A percentile compares a stretch with the other conserved stretches of the same genome.
Evolutionary conservation across 1,140 invertebrate genomes (phyloP).

Genomic region (Drosophila sturtevanti): DNA sequence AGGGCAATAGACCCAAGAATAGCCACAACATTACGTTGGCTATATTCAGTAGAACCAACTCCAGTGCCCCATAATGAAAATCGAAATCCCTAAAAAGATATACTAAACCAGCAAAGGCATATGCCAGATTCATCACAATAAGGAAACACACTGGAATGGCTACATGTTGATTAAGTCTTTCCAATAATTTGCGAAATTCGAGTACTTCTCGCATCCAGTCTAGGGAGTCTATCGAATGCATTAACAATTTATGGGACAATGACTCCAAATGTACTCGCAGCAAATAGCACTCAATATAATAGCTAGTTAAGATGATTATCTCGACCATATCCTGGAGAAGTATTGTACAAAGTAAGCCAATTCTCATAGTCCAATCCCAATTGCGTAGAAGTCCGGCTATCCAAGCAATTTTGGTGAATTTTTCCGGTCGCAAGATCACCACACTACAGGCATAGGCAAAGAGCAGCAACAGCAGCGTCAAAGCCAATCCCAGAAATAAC

Average conservation of each 20-base stretch:
- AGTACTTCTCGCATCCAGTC: conserved; percentile 92
- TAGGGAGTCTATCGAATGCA: conserved; percentile 87
- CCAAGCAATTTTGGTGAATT: conserved; percentile 82
- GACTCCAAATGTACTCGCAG: conserved; percentile 88
- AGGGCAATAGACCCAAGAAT: conserved; percentile 87
- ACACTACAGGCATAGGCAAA: conserved; percentile 85
- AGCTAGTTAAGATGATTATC: conserved; percentile 90
- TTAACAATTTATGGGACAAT: conserved; percentile 87
- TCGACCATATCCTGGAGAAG: conserved; percentile 90
- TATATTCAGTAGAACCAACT: conserved; percentile 85
- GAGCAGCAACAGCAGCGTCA: conserved; percentile 87
- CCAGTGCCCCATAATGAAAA: conserved; percentile 83
- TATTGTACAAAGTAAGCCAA: conserved; percentile 86
- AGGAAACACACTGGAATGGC: conserved; percentile 89
- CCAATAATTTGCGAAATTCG: conserved; percentile 89
- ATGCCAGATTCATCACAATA: conserved; percentile 88
- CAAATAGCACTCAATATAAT: conserved; percentile 91
- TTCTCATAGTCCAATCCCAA: conserved; percentile 84
- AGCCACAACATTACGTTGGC: conserved; percentile 88
- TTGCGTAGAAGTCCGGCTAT: conserved; percentile 70
- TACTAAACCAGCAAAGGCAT: conserved; percentile 86
- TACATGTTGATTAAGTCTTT: conserved; percentile 89
- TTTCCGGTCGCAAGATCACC: conserved; percentile 85
- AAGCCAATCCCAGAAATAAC: conserved; percentile 88
- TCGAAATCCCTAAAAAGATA: conserved; percentile 86